These are phyloP conservation scores for Cyanoliseus patagonus DNA, from an alignment of 2,113 vertebrate genomes.

Conservation along the genomic window DNA sequence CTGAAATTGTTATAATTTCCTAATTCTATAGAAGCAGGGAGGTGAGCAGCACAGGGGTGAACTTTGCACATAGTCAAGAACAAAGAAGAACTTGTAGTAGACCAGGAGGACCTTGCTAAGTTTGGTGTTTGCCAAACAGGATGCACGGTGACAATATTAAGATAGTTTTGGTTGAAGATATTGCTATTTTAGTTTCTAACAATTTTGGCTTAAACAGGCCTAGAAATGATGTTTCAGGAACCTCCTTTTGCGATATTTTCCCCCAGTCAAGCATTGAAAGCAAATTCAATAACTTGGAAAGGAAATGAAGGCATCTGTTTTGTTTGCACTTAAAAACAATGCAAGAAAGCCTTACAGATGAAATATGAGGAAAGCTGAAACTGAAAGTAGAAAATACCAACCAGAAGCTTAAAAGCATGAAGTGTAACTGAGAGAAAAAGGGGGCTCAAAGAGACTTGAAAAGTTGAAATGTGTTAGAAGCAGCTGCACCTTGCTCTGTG, in stretches of 20 bases:
- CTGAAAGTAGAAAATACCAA: not conserved
- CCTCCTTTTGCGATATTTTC: not conserved
- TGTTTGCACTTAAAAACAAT: not conserved
- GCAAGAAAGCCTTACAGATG: not conserved
- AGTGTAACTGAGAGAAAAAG: not conserved
- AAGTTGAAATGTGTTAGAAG: not conserved
- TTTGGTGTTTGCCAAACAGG: not conserved
- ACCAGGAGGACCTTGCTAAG: not conserved
- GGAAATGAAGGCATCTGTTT: conserved; percentile 39
- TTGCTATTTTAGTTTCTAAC: not conserved
- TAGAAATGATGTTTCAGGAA: not conserved
- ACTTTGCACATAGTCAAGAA: not conserved
- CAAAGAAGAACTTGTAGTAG: not conserved
- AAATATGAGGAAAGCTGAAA: not conserved
- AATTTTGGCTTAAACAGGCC: not conserved
- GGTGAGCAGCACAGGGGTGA: not conserved
- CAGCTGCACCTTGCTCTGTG: not conserved
- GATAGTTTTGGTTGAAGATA: not conserved
- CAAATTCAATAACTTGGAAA: conserved; percentile 25
- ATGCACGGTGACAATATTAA: not conserved
- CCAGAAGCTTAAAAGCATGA: not conserved
- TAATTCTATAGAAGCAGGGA: not conserved
- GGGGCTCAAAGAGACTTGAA: not conserved
- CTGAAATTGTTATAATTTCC: not conserved
- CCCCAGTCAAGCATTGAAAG: not conserved